Percentiles rank a stretch among this genome's conserved stretches.
phyloP scores from a whole-genome alignment of 92 coral and sea anemone species.

The Zoanthus gigantus region DNA sequence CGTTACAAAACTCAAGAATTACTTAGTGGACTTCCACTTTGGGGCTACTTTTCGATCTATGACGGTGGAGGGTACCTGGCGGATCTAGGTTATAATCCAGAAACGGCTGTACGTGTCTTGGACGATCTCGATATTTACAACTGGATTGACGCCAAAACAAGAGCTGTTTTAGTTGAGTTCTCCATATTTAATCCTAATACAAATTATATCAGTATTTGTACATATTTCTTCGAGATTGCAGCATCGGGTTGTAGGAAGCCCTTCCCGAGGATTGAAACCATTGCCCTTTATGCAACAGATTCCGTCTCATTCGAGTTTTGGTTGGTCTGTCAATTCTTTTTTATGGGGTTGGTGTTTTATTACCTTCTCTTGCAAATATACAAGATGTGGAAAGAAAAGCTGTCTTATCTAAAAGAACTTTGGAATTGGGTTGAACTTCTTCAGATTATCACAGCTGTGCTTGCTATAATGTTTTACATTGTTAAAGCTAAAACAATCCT shows the following conservation, averaged over 20 bases:
- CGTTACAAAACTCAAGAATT: slow-evolving; percentile 60
- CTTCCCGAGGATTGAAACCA: slow-evolving; percentile 68
- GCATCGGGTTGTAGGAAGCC: slow-evolving; percentile 71
- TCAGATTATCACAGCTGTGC: slow-evolving; percentile 56
- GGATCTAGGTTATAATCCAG: slow-evolving; percentile 69
- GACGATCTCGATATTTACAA: slow-evolving; percentile 27
- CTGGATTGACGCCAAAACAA: slow-evolving; percentile 79
- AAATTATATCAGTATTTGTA: slow-evolving; percentile 71
- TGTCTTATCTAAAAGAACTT: slow-evolving; percentile 48
- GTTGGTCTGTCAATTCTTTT: slow-evolving; percentile 72
- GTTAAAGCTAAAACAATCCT: slow-evolving; percentile 75
- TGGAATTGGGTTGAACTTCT: slow-evolving; percentile 84
- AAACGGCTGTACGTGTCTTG: slow-evolving; percentile 37
- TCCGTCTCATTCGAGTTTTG: slow-evolving; percentile 72
- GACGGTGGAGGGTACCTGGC: slow-evolving; percentile 86
- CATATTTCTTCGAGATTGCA: slow-evolving; percentile 67
- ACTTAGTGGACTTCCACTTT: slow-evolving; percentile 54
- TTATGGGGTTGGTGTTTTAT: slow-evolving; percentile 28
- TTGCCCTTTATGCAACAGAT: slow-evolving; percentile 69
- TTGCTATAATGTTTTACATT: slow-evolving; percentile 69
- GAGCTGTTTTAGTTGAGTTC: slow-evolving; percentile 79
- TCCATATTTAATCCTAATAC: slow-evolving; percentile 78
- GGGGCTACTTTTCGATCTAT: slow-evolving; percentile 78
- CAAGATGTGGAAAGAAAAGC: neutral
- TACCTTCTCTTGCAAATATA: slow-evolving; percentile 15